Conservation (phyloP, 2,113 vertebrate species). For the Ptyas mucosa region DNA sequence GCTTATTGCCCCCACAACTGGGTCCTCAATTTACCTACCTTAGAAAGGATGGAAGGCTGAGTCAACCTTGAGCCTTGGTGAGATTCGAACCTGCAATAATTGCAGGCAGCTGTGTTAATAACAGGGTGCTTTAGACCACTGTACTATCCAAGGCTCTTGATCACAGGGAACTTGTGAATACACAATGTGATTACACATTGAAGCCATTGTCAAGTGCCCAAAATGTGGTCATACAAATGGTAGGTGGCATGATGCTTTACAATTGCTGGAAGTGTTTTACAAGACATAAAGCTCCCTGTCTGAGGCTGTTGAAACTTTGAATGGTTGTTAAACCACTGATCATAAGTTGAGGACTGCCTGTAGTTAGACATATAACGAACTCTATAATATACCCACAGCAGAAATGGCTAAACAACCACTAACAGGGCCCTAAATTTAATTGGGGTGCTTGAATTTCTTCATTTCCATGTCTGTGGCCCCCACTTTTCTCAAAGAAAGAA, state of each 20-base stretch:
- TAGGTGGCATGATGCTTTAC: background rate
- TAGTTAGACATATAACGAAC: conserved; percentile 55
- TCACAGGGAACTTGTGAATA: background rate
- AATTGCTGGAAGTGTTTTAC: background rate
- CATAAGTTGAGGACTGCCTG: background rate
- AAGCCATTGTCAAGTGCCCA: background rate
- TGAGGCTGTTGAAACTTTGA: background rate
- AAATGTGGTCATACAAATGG: background rate
- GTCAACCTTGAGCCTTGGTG: no score
- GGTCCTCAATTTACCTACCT: no score
- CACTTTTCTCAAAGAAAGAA: background rate
- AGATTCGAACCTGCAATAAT: no score
- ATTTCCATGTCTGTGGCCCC: background rate
- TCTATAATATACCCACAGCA: background rate
- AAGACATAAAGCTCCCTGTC: background rate
- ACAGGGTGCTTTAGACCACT: no score
- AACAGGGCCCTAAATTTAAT: background rate
- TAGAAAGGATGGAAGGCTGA: no score
- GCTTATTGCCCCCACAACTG: no score
- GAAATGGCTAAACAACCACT: background rate
- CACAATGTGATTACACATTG: background rate
- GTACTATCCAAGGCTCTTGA: no score
- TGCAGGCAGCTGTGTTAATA: no score
- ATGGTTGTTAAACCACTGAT: background rate
- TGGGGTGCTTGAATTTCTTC: background rate